These are phyloP conservation scores for Aselliscus stoliczkanus DNA, from an alignment of 2,797 vertebrate genomes.

Conservation along the genomic window DNA sequence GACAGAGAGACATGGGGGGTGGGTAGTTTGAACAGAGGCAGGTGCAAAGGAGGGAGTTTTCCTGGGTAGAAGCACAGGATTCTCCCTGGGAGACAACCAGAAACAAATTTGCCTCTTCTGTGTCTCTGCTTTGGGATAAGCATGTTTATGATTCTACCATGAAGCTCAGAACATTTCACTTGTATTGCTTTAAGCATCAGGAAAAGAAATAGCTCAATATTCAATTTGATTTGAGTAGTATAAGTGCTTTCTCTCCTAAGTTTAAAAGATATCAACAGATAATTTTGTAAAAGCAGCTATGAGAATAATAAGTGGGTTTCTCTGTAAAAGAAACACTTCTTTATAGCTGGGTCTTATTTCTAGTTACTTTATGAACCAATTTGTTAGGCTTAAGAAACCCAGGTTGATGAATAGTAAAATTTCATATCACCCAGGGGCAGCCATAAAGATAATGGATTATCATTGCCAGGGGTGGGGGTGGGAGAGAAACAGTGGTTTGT, in stretches of 20 bases:
- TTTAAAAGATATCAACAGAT: slow-evolving; percentile 36
- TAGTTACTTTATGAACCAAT: slow-evolving; percentile 44
- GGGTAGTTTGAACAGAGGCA: neutral
- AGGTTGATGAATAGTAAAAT: slow-evolving; percentile 51
- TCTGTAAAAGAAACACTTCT: slow-evolving; percentile 2
- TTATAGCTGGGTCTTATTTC: slow-evolving; percentile 39
- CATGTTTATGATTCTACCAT: neutral
- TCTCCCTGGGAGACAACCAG: neutral
- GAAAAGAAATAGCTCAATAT: neutral
- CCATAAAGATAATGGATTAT: slow-evolving; percentile 40
- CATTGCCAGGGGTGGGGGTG: neutral
- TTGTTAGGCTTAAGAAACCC: slow-evolving; percentile 49
- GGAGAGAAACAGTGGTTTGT: slow-evolving; percentile 7
- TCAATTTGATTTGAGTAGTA: slow-evolving; percentile 33
- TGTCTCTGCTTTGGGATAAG: neutral
- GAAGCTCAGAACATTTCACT: neutral
- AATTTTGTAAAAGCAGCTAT: slow-evolving; percentile 32
- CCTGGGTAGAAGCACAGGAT: neutral
- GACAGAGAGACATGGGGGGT: neutral
- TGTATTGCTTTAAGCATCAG: neutral
- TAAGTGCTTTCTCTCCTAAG: neutral
- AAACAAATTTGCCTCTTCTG: neutral
- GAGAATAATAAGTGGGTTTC: neutral
- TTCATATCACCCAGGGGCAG: slow-evolving; percentile 34
- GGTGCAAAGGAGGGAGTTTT: neutral